Percentiles rank a stretch among this genome's conserved stretches.
These are phyloP conservation scores for Apoderus coryli DNA, from an alignment of 2,888 invertebrate genomes.

Conservation along the genomic window DNA sequence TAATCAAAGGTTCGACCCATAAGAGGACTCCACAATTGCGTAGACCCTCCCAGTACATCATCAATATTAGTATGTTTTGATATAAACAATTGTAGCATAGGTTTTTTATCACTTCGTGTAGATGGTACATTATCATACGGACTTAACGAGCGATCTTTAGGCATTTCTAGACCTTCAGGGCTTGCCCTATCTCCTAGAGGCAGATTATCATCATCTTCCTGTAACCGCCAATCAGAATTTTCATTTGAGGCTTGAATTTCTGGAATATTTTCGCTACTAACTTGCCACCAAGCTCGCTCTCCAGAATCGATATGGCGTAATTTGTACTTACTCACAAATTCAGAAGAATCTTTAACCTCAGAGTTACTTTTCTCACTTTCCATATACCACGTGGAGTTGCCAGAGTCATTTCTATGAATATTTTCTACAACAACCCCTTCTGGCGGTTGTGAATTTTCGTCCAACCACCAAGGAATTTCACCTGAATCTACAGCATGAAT, in stretches of 20 bases:
- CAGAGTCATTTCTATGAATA: constrained; percentile 20
- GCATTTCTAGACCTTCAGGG: constrained; percentile 57
- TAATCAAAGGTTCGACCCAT: constrained; percentile 40
- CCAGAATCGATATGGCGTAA: constrained; percentile 53
- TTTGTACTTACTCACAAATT: constrained; percentile 38
- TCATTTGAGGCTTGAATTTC: constrained; percentile 16
- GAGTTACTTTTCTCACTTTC: constrained; percentile 20
- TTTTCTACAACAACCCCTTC: constrained; percentile 14
- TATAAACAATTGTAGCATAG: constrained; percentile 49
- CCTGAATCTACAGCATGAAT: constrained; percentile 33
- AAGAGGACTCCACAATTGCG: constrained; percentile 47
- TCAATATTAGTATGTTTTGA: constrained; percentile 79
- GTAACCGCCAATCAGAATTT: too few relatives aligned
- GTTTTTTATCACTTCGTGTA: constrained; percentile 18
- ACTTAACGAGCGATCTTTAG: constrained; percentile 38
- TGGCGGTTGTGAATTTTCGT: constrained; percentile 17
- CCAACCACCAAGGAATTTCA: constrained; percentile 48
- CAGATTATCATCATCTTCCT: constrained; percentile 20
- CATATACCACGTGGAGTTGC: constrained; percentile 22
- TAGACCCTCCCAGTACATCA: constrained; percentile 61
- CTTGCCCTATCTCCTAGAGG: constrained; percentile 64
- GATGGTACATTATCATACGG: constrained; percentile 56
- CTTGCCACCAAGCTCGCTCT: constrained; percentile 54
- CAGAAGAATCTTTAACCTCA: constrained; percentile 24
- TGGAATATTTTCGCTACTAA: constrained; percentile 33